Conservation (phyloP, 2,797 vertebrate genomes). For the Phoeniculus purpureus region DNA sequence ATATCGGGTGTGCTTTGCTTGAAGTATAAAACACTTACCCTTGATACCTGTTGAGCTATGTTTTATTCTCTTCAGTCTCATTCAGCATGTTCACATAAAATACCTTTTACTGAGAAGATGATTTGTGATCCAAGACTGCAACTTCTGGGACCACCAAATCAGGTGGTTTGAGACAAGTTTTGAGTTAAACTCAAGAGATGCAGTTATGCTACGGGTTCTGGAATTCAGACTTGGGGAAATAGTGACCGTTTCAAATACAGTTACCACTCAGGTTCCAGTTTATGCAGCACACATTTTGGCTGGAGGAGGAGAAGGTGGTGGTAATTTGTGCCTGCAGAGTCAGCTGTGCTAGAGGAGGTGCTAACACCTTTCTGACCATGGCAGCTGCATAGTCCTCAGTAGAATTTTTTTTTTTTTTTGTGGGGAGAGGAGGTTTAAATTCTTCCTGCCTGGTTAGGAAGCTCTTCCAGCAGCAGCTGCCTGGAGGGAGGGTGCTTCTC, state of each 20-base stretch:
- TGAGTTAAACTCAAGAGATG: background rate
- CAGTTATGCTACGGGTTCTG: background rate
- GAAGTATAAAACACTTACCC: background rate
- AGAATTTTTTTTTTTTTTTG: background rate
- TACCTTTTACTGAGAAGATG: background rate
- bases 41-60: background rate
- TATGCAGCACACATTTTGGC: background rate
- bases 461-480: background rate
- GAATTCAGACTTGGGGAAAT: background rate
- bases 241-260: background rate
- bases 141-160: background rate
- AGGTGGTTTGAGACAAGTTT: background rate
- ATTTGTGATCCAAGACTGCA: conserved; percentile 2
- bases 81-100: background rate
- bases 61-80: conserved; percentile 8
- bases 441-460: background rate
- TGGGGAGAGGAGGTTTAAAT: background rate
- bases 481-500: background rate
- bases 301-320: background rate
- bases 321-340: background rate
- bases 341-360: background rate
- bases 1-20: background rate
- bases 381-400: background rate
- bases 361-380: background rate
- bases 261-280: background rate